Percentiles rank a stretch among this genome's conserved stretches.
phyloP scores from a whole-genome alignment of 2,888 invertebrate genomes.

The Alsophila aescularia region DNA sequence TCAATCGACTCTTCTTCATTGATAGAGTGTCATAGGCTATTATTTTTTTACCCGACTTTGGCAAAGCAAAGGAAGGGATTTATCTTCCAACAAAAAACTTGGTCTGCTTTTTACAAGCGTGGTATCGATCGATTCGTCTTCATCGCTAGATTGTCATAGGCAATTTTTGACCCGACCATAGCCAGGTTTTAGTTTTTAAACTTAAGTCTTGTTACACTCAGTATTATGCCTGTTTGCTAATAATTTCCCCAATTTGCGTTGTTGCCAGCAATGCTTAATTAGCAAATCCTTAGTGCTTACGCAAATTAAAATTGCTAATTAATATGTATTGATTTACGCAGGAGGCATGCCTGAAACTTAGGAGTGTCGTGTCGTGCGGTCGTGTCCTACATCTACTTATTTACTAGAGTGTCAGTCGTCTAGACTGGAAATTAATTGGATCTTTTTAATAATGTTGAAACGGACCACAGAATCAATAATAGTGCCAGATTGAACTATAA shows the following conservation, averaged over 20 bases:
- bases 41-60: too few relatives aligned
- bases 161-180: too few relatives aligned
- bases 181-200: too few relatives aligned
- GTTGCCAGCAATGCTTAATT: slow-evolving; percentile 17
- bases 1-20: too few relatives aligned
- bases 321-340: slow-evolving; percentile 41
- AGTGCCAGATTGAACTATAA: too few relatives aligned
- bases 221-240: not conserved
- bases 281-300: slow-evolving; percentile 33
- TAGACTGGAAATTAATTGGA: slow-evolving; percentile 33
- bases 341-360: slow-evolving; percentile 30
- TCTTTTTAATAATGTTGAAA: not conserved
- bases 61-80: too few relatives aligned
- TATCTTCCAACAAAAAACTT: too few relatives aligned
- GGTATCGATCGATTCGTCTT: too few relatives aligned
- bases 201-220: too few relatives aligned
- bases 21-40: too few relatives aligned
- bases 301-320: slow-evolving; percentile 33
- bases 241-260: not conserved
- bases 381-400: slow-evolving; percentile 44
- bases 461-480: not conserved
- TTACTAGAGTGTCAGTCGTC: slow-evolving; percentile 35
- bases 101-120: too few relatives aligned
- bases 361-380: slow-evolving; percentile 48
- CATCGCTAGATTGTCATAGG: too few relatives aligned